phyloP scores from a whole-genome alignment of 2,797 vertebrate genomes.

The Enteromius mattozi region DNA sequence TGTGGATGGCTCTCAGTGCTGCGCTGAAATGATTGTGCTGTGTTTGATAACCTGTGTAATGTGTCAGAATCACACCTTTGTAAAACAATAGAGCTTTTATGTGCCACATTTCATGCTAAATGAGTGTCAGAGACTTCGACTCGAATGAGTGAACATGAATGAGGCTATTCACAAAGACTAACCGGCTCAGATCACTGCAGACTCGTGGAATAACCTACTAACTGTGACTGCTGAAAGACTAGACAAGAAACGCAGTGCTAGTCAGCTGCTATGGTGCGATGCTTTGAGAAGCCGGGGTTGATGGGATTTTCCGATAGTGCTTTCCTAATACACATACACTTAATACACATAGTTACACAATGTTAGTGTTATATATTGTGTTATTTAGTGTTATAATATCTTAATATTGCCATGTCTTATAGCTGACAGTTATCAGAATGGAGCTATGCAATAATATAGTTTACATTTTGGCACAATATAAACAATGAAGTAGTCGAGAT shows the following conservation, averaged over 20 bases:
- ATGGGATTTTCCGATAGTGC: background rate
- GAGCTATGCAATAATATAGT: background rate
- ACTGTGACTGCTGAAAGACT: slow-evolving; percentile 62
- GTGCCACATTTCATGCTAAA: slow-evolving; percentile 52
- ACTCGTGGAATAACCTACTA: slow-evolving; percentile 65
- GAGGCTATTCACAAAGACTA: slow-evolving; percentile 49
- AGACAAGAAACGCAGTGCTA: slow-evolving; percentile 63
- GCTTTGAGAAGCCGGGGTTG: slow-evolving; percentile 65
- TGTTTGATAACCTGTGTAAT: slow-evolving; percentile 62
- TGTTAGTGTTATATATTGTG: no score
- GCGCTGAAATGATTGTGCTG: slow-evolving; percentile 35
- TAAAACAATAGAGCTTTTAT: slow-evolving; percentile 42
- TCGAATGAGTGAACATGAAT: slow-evolving; percentile 31
- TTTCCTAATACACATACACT: background rate
- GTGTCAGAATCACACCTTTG: slow-evolving; percentile 51
- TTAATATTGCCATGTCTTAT: background rate
- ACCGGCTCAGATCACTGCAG: slow-evolving; percentile 58
- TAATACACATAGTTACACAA: background rate
- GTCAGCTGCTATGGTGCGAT: slow-evolving; percentile 69
- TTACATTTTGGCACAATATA: background rate
- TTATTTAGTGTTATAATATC: background rate
- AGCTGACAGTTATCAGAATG: background rate
- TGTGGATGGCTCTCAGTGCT: slow-evolving; percentile 25
- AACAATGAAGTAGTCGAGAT: background rate
- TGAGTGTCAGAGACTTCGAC: slow-evolving; percentile 48